Evolutionary conservation across 2,113 vertebrate genomes (phyloP), one percentile per base, ranked within the genome.

Genomic region (Cacatua alba): DNA sequence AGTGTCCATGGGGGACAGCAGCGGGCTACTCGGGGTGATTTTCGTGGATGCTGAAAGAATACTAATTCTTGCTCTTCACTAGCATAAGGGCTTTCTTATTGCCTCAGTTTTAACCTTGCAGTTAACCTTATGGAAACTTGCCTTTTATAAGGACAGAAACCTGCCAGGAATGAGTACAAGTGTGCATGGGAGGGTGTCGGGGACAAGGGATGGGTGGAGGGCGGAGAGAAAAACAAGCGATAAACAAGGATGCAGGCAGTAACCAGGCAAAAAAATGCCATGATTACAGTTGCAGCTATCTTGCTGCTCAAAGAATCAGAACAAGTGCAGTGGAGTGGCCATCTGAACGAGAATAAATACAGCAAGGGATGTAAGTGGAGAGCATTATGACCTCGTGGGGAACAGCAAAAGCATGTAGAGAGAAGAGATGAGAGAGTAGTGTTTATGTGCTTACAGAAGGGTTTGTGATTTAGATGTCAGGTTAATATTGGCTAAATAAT

Each of bases 151-250:
- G 33, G n/a, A 39, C 15, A 78, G 57, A 62, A 26, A 25, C 5
- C 5, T 48, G 10, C 44, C n/a, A 71, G 37, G n/a, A 82, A 68
- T 37, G 26, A 67, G 11, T 62, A 46, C 17, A 71, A 43, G 11
- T 2, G 2, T 28, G 31, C 23, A 41, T 0, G 0, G 11, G n/a
- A 86, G 37, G 19, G n/a, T 11, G 8, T 0, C 33, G 15, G 31
- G 11, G 60, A 11, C 8, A 44, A 60, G 17, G 4, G 10, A 35
- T 0, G 1, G 3, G 12, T 28, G 7, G 5, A 6, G 10, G 26
- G 21, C 23, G 17, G 44, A 44, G 49, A 76, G 63, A 35, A 82
- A 82, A 87, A 57, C 6, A 59, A 80, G 33, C 0, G 3, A 41
- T 81, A 96, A 90, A 76, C n/a, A 70, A 83, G 55, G 12, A 31